These are phyloP conservation scores for Peromyscus melanophrys DNA, from an alignment of 2,797 vertebrate species.

Conservation along the genomic window DNA sequence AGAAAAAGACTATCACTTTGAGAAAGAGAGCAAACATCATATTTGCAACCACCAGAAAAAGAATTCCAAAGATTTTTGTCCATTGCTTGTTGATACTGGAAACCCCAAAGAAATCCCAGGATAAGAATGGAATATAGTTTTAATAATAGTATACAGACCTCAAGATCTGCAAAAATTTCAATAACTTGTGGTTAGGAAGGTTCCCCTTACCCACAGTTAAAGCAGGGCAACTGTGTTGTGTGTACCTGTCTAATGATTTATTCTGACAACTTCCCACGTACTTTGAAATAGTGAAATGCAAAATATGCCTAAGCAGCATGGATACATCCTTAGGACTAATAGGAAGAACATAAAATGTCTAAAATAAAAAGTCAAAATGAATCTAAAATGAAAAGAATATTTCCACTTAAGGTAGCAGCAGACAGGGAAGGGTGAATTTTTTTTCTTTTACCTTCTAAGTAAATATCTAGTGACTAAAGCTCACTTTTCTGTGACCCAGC, in stretches of 20 bases:
- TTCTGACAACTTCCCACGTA: not conserved
- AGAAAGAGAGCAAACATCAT: not conserved
- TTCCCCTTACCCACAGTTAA: not conserved
- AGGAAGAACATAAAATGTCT: not conserved
- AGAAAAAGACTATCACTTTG: not conserved
- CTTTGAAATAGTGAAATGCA: not conserved
- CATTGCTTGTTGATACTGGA: not conserved
- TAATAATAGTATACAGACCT: too few species aligned
- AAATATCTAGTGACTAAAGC: too few species aligned
- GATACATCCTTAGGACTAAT: not conserved
- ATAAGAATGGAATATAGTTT: not conserved
- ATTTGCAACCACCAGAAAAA: not conserved
- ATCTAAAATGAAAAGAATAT: not conserved
- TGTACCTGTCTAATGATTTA: not conserved
- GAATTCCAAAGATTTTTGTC: not conserved
- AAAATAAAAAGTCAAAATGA: not conserved
- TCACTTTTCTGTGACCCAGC: not conserved
- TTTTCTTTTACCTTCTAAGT: not conserved
- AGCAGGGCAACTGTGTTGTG: not conserved
- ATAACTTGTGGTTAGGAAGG: not conserved
- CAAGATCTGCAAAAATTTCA: not conserved
- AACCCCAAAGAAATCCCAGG: not conserved
- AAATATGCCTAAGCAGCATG: rapidly evolving
- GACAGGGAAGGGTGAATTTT: rapidly evolving
- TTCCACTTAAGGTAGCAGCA: not conserved